Conservation (phyloP, 2,888 invertebrate genomes). For the Platynereis dumerilii region DNA sequence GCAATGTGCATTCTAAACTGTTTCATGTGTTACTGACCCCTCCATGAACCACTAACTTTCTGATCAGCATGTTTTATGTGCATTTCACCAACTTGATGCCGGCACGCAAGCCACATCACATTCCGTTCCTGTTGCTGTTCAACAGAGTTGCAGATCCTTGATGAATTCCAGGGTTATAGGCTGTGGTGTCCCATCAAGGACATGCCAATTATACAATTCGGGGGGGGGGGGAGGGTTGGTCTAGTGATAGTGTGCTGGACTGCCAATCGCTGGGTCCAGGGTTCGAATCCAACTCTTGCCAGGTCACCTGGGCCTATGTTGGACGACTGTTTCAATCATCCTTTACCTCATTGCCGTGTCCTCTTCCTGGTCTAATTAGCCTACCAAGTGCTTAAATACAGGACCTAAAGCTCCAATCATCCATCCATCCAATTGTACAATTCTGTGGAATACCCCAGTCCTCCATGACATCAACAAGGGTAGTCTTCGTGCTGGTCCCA, state of each 20-base stretch:
- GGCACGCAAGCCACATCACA: background rate
- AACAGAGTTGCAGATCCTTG: background rate
- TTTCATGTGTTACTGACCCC: background rate
- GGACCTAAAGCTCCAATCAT: too few species aligned
- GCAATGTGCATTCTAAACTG: too few species aligned
- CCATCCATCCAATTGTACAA: too few species aligned
- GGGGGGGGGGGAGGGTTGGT: too few species aligned
- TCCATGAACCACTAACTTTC: background rate
- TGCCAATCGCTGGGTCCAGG: too few species aligned
- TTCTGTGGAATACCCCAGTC: background rate
- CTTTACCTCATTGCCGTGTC: too few species aligned
- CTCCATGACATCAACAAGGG: background rate
- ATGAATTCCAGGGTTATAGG: background rate
- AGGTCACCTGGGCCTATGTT: too few species aligned
- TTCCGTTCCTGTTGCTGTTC: background rate
- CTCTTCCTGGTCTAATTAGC: too few species aligned
- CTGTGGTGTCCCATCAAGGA: background rate
- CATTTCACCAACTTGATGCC: background rate
- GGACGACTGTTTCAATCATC: too few species aligned
- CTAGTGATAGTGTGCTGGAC: too few species aligned
- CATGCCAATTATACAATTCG: background rate
- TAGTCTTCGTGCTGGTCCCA: background rate
- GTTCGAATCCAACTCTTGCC: too few species aligned
- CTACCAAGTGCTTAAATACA: too few species aligned
- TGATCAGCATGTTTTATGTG: constrained; percentile 1